Evolutionary conservation across 2,113 vertebrate species (phyloP), one percentile per base, ranked within the genome.

Genomic region (Struthidea cinerea): DNA sequence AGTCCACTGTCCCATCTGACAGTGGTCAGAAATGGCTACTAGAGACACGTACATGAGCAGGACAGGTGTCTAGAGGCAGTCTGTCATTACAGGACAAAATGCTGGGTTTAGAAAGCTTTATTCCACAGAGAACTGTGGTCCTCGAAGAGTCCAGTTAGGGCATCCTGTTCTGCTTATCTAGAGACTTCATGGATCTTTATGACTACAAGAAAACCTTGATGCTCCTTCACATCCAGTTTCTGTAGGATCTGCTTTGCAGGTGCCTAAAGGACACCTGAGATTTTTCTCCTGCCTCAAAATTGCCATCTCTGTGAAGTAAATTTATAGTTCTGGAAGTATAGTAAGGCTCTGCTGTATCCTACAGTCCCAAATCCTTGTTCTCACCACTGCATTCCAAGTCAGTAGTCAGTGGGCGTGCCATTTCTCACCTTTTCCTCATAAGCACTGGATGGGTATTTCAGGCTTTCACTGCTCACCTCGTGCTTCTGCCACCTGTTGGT

Each of bases 31-130:
- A 90, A 32, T 2, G 2, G 15, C 35, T 78, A 0, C 33, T 42
- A 9, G 37, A 57, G 42, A 70, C 30, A 27, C 1, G 4, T 32
- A 11, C 0, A 0, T 39, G 46, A 77, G 11, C 26, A 53, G 49
- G 26, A 28, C 6, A 37, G 32, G 24, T 50, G 28, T 30, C 42
- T 46, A 28, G 35, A 47, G 82, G 23, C 16, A 35, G 26, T 2
- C 1, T 10, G n/a, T 81, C 27, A 4, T 27, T 39, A 18, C 17
- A 44, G 65, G 52, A 32, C 27, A 50, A 42, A 93, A 30, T 33
- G 7, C 44, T 89, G 33, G 2, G 4, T 84, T 77, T 71, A 26
- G 60, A 39, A 60, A 33, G 16, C 35, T 55, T 73, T 60, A 20
- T 61, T 87, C 41, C 16, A 24, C 23, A 47, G 47, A 78, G 33